These are phyloP conservation scores for Noctua comes DNA, from an alignment of 2,888 invertebrate species.

Conservation along the genomic window DNA sequence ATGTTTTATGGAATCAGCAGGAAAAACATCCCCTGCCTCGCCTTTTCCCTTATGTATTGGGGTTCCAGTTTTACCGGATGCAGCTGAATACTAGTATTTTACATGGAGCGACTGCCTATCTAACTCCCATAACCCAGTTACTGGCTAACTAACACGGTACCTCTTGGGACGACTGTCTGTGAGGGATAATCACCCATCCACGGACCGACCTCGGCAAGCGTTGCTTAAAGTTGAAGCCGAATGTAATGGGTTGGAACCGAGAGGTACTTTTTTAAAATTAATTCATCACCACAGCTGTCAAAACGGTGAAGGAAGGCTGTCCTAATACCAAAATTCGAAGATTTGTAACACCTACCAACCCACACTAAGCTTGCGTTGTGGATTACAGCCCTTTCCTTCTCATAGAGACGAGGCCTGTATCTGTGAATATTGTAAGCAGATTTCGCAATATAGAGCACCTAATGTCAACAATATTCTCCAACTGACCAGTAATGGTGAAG, in stretches of 20 bases:
- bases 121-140: neutral
- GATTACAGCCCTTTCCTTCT: neutral
- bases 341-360: neutral
- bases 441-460: neutral
- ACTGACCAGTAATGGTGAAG: constrained; percentile 83
- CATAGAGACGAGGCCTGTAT: neutral
- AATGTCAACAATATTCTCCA: neutral
- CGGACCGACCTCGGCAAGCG: neutral
- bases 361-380: neutral
- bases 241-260: neutral
- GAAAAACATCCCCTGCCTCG: neutral
- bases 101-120: neutral
- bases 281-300: neutral
- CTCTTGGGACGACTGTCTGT: neutral
- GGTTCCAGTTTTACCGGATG: neutral
- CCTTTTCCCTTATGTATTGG: neutral
- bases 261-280: neutral
- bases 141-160: neutral
- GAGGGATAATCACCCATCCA: neutral
- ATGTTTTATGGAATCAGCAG: neutral
- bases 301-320: neutral
- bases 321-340: neutral
- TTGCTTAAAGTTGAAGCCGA: neutral
- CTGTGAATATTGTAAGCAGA: neutral
- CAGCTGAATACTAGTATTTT: neutral